Evolutionary conservation across 2,113 vertebrate genomes (phyloP).

Genomic region (Seriola aureovittata): DNA sequence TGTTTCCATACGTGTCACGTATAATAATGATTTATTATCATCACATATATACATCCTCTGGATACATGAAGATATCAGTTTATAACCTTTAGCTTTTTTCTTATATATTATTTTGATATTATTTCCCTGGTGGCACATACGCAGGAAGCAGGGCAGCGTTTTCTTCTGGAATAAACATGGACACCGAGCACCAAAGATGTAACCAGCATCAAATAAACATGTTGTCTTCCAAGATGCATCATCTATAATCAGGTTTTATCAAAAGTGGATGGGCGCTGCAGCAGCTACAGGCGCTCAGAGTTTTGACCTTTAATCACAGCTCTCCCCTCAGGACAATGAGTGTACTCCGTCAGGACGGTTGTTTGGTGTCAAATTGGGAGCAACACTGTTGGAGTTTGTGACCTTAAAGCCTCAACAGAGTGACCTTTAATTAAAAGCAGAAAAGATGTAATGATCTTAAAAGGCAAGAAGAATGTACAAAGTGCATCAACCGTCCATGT

Average conservation of each 20-base stretch:
- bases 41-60: too few species aligned
- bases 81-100: too few species aligned
- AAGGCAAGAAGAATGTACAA: not conserved
- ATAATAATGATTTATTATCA: too few species aligned
- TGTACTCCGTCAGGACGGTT: not conserved
- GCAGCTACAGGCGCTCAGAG: not conserved
- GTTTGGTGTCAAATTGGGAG: not conserved
- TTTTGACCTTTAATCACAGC: conserved; percentile 1
- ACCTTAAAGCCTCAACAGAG: not conserved
- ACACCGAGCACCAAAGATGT: too few species aligned
- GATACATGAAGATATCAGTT: too few species aligned
- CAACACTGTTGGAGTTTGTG: not conserved
- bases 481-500: not conserved
- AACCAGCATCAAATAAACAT: too few species aligned
- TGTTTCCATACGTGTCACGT: too few species aligned
- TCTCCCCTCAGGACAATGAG: not conserved
- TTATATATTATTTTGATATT: too few species aligned
- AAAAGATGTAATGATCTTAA: not conserved
- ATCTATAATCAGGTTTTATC: not conserved
- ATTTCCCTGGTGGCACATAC: too few species aligned
- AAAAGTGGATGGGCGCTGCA: not conserved
- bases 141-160: too few species aligned
- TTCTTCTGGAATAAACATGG: too few species aligned
- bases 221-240: not conserved
- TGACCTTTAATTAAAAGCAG: conserved; percentile 24